Percentiles rank a stretch among this genome's conserved stretches.
These are phyloP conservation scores for Dryobotodes eremita DNA, from an alignment of 2,888 invertebrate genomes.

Conservation along the genomic window DNA sequence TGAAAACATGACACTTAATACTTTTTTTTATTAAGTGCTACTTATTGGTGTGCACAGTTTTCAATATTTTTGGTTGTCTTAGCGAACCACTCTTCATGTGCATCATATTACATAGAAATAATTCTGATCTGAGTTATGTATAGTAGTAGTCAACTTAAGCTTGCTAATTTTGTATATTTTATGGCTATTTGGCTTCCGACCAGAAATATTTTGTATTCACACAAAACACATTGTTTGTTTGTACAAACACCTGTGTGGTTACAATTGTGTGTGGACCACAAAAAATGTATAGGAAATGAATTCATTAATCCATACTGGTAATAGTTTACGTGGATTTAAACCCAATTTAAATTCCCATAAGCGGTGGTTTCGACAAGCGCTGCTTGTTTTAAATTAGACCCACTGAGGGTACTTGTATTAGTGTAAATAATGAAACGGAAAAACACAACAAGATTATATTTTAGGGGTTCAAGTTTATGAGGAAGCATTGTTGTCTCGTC, in stretches of 20 bases:
- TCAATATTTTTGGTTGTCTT: neutral
- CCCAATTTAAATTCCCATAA: slow-evolving; percentile 52
- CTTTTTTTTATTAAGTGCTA: neutral
- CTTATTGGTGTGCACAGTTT: neutral
- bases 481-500: too few species aligned
- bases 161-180: neutral
- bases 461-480: neutral
- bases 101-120: neutral
- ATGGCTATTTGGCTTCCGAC: neutral
- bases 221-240: slow-evolving; percentile 1
- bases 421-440: neutral
- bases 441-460: neutral
- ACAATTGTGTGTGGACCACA: slow-evolving; percentile 18
- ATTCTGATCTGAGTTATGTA: neutral
- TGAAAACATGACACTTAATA: neutral
- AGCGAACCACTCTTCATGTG: neutral
- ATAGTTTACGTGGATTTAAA: slow-evolving; percentile 51
- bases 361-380: slow-evolving; percentile 14
- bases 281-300: slow-evolving; percentile 36
- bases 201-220: neutral
- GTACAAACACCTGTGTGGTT: neutral
- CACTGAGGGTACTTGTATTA: slow-evolving; percentile 4
- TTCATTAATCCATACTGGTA: slow-evolving; percentile 31
- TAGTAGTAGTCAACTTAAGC: neutral
- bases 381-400: slow-evolving; percentile 53